Evolutionary conservation across 2,113 vertebrate species (phyloP).

Genomic region (Halcyon malimbica): DNA sequence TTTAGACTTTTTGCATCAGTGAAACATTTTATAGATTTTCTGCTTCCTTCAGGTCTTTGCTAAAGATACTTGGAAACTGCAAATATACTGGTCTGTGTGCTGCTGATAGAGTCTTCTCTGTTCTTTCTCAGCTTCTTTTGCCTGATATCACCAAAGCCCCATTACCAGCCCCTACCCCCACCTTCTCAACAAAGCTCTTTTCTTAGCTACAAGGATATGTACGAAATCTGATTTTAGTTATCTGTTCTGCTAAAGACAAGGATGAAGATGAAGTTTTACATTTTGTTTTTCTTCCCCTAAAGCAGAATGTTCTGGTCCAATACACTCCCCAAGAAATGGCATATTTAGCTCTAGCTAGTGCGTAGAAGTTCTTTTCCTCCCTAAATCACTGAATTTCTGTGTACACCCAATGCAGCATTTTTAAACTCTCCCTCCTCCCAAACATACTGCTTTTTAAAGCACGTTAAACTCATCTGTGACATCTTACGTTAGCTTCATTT

Average conservation of each 20-base stretch:
- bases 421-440: neutral
- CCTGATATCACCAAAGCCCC: neutral
- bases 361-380: neutral
- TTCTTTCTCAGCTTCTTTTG: neutral
- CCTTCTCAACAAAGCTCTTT: neutral
- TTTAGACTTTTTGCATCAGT: neutral
- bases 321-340: neutral
- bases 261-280: conserved; percentile 21
- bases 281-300: neutral
- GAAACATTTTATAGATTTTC: neutral
- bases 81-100: neutral
- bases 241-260: neutral
- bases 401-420: fast-evolving
- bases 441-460: neutral
- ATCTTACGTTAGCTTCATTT: neutral
- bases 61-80: neutral
- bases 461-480: neutral
- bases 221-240: neutral
- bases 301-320: neutral
- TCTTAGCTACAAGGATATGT: neutral
- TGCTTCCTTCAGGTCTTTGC: neutral
- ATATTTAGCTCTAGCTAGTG: neutral
- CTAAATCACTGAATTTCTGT: neutral
- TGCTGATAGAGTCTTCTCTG: neutral
- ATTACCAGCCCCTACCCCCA: neutral